These are phyloP conservation scores for Pipistrellus nathusii DNA, from an alignment of 2,797 vertebrate species.

Conservation along the genomic window DNA sequence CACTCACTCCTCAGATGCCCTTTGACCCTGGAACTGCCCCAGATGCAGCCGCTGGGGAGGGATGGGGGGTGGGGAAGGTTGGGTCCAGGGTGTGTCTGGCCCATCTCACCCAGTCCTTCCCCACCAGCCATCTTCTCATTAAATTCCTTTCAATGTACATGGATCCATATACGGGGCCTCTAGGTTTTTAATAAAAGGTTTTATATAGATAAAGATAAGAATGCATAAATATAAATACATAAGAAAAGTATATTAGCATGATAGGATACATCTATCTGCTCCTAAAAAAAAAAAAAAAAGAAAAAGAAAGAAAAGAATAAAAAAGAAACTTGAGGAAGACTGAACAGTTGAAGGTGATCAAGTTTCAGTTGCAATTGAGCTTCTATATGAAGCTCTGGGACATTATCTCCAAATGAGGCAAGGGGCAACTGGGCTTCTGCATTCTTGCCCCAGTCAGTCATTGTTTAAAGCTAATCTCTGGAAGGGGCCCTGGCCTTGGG, in stretches of 20 bases:
- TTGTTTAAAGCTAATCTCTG: neutral
- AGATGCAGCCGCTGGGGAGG: too few species aligned
- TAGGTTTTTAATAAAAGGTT: neutral
- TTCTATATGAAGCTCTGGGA: neutral
- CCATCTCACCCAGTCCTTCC: too few species aligned
- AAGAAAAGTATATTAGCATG: neutral
- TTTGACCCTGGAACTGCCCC: too few species aligned
- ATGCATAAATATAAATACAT: neutral
- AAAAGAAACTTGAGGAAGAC: neutral
- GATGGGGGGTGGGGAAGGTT: too few species aligned
- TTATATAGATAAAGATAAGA: neutral
- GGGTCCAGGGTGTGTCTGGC: too few species aligned
- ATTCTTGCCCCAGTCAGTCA: neutral
- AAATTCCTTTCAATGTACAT: too few species aligned
- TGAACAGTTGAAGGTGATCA: neutral
- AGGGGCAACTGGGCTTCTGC: neutral
- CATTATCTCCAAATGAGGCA: neutral
- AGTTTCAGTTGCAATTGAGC: neutral
- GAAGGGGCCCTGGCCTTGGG: fast-evolving
- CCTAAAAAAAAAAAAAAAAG: neutral
- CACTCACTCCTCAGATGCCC: too few species aligned
- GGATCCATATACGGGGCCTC: too few species aligned
- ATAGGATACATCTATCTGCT: fast-evolving
- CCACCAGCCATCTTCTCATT: too few species aligned
- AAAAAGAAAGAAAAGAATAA: neutral